Percentiles rank a stretch among this genome's conserved stretches.
These are phyloP conservation scores for Lepas anatifera DNA, from an alignment of 2,888 invertebrate genomes.

Conservation along the genomic window DNA sequence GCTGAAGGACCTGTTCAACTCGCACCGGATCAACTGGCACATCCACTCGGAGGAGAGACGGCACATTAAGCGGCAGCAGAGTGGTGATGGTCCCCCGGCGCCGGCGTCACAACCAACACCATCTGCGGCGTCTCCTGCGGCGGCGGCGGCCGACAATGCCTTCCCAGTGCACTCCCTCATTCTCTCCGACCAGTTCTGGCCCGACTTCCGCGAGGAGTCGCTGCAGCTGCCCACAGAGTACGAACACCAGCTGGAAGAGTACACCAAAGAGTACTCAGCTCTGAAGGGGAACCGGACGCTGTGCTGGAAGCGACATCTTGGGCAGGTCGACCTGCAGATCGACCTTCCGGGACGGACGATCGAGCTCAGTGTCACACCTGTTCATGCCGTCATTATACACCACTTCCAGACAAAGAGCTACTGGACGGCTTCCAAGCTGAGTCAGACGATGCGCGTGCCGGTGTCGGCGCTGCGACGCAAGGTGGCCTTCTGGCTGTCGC, in stretches of 20 bases:
- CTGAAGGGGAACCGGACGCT: slow-evolving; percentile 71
- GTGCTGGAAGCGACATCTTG: slow-evolving; percentile 87
- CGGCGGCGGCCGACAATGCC: not conserved
- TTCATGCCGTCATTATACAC: slow-evolving; percentile 86
- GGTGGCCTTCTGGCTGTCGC: slow-evolving; percentile 69
- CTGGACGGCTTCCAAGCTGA: slow-evolving; percentile 45
- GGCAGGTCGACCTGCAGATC: slow-evolving; percentile 78
- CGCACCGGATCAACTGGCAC: slow-evolving; percentile 78
- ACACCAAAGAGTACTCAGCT: slow-evolving; percentile 52
- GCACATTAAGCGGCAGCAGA: slow-evolving; percentile 18
- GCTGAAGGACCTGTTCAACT: slow-evolving; percentile 94
- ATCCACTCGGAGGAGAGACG: slow-evolving; percentile 43
- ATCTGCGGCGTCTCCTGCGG: too few relatives aligned
- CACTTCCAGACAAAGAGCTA: slow-evolving; percentile 77
- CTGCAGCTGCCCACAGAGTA: slow-evolving; percentile 70
- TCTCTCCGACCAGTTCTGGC: slow-evolving; percentile 98
- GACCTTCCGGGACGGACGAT: slow-evolving; percentile 69
- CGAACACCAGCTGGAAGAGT: slow-evolving; percentile 65
- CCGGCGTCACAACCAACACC: too few relatives aligned
- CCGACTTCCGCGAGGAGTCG: slow-evolving; percentile 77
- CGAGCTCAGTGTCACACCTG: slow-evolving; percentile 74
- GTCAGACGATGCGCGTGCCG: slow-evolving; percentile 74
- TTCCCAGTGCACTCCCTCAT: slow-evolving; percentile 71
- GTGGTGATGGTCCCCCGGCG: slow-evolving; percentile 6
- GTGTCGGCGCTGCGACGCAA: slow-evolving; percentile 69